Percentiles rank a stretch among this genome's conserved stretches.
Evolutionary conservation across 2,113 vertebrate genomes (phyloP).

Genomic region (Eublepharis macularius): DNA sequence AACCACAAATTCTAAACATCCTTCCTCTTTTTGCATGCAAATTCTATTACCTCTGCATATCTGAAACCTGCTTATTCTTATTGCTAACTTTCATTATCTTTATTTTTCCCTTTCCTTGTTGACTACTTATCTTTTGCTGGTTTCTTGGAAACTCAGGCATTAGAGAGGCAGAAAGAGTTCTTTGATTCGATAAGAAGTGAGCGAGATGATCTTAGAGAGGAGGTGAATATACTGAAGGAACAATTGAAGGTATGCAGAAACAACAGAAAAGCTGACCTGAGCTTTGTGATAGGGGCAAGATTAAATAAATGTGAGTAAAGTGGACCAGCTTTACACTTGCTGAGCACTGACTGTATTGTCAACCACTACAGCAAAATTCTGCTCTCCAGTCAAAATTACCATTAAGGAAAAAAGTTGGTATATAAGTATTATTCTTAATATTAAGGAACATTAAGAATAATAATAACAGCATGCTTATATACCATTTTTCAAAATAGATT

Average conservation of each 20-base stretch:
- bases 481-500: too few relatives aligned
- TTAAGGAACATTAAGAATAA: too few relatives aligned
- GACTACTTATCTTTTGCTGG: slow-evolving; percentile 34
- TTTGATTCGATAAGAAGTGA: slow-evolving; percentile 93
- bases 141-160: slow-evolving; percentile 79
- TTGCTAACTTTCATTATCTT: slow-evolving; percentile 31
- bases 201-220: slow-evolving; percentile 94
- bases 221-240: slow-evolving; percentile 88
- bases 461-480: too few relatives aligned
- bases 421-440: too few relatives aligned
- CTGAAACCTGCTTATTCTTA: slow-evolving; percentile 11
- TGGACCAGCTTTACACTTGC: background rate
- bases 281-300: background rate
- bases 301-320: background rate
- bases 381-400: background rate
- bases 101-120: slow-evolving; percentile 18
- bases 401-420: background rate
- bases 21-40: slow-evolving; percentile 3
- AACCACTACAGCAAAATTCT: background rate
- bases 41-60: slow-evolving; percentile 31
- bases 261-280: background rate
- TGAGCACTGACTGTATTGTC: background rate
- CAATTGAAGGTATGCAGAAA: slow-evolving; percentile 88
- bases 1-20: background rate
- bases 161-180: slow-evolving; percentile 99